Evolutionary conservation across 1,140 invertebrate species (phyloP), one percentile per base, ranked within the genome.

Genomic region (Bradysia coprophila): DNA sequence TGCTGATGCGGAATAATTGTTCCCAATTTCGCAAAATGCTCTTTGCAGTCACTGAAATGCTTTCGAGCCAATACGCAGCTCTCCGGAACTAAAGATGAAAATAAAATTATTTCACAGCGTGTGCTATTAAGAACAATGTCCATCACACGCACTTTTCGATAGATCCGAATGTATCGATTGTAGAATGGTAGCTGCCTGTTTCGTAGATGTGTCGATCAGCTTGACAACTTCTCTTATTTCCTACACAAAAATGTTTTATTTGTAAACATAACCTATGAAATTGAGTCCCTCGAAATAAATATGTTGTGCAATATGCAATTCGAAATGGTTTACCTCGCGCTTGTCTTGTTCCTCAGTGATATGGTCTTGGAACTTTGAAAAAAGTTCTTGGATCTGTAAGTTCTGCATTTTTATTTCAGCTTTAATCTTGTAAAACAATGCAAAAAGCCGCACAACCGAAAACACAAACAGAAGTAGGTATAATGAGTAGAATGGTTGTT

Each of bases 91-190:
- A 61, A 62, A 71, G 51, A 19, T 54, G 55, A 51, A 48, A 47
- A 48, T 47, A 36, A 49, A 37, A 21, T 39, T 36, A 39, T 24
- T 40, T 31, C 44, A 46, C 23, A 34, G 39, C 48, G 38, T 40
- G 13, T 42, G 16, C 32, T 15, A 43, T 44, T 39, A 20, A 40
- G 28, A 16, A 49, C 38, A 40, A 55, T 67, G 10, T 23, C 4
- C 3, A 22, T 10, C 9, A 39, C 21, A 3, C 3, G 67, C 56
- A 76, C 66, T 59, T 69, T 62, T 53, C 31, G 63, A 43, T 55
- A 56, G 40, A 65, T 72, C 66, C 45, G 74, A 72, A 51, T 86
- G 81, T 46, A 86, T 80, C 31, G 70, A 65, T 59, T 84, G 80
- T n/a, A 86, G 53, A 42, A 67, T 61, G 43, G 76, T 78, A 21